Conservation (phyloP, 2,888 invertebrate genomes). For the Gari tellinella region DNA sequence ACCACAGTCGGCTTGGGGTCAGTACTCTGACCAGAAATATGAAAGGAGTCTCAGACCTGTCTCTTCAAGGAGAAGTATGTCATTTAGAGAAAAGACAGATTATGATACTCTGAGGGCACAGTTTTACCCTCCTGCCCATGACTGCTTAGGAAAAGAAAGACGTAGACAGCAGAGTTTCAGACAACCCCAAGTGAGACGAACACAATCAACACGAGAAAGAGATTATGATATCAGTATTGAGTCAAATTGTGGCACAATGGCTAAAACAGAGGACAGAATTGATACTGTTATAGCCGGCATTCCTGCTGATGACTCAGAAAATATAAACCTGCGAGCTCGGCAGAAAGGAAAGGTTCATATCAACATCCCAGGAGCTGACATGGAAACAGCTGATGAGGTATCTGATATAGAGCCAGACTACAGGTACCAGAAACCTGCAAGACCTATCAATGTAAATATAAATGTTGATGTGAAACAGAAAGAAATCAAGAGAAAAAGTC, state of each 20-base stretch:
- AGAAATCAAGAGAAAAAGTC: slow-evolving; percentile 16
- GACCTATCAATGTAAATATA: slow-evolving; percentile 51
- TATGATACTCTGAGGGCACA: slow-evolving; percentile 32
- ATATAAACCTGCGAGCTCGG: slow-evolving; percentile 16
- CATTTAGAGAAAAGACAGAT: slow-evolving; percentile 37
- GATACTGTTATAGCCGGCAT: slow-evolving; percentile 33
- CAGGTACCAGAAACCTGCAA: slow-evolving; percentile 2
- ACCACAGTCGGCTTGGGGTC: slow-evolving; percentile 23
- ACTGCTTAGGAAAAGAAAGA: slow-evolving; percentile 35
- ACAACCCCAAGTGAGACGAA: slow-evolving; percentile 3
- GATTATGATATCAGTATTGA: slow-evolving; percentile 48
- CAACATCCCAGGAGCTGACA: slow-evolving; percentile 28
- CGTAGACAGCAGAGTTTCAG: slow-evolving; percentile 6
- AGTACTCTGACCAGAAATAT: slow-evolving; percentile 3
- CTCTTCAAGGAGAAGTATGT: slow-evolving; percentile 32
- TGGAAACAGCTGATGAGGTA: slow-evolving; percentile 62
- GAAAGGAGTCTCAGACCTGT: slow-evolving; percentile 28
- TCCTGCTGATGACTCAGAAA: slow-evolving; percentile 20
- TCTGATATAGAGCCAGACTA: slow-evolving; percentile 62
- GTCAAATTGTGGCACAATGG: slow-evolving; percentile 24
- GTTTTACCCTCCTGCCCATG: slow-evolving; percentile 52
- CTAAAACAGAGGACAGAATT: slow-evolving; percentile 33
- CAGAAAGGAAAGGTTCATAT: slow-evolving; percentile 32
- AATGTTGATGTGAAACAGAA: slow-evolving; percentile 47
- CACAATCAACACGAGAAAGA: slow-evolving; percentile 6